phyloP scores from a whole-genome alignment of 2,888 invertebrate species.

The Tetropium fuscum region DNA sequence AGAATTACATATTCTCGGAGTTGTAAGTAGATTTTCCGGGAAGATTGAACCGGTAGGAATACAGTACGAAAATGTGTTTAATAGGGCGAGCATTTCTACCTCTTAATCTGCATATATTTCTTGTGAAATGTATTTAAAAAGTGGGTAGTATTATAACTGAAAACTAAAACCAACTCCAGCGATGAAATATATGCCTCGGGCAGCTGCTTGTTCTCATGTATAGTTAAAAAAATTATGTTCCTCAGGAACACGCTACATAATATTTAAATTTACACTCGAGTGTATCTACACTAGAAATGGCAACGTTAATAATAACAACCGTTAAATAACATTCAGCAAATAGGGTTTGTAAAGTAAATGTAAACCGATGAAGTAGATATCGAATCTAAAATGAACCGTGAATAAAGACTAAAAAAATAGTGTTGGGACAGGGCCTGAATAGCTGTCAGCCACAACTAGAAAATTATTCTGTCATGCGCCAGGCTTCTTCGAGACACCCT shows the following conservation, averaged over 20 bases:
- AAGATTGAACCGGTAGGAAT: conserved; percentile 9
- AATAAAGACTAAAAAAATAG: no score
- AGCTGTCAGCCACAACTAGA: no score
- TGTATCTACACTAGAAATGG: not conserved
- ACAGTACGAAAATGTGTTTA: conserved; percentile 25
- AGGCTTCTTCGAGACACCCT: no score
- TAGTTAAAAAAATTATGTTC: not conserved
- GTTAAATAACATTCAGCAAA: not conserved
- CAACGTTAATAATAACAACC: not conserved
- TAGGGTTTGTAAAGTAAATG: no score
- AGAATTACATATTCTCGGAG: conserved; percentile 17
- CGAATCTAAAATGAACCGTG: no score
- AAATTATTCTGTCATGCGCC: no score
- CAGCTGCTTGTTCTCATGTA: conserved; percentile 29
- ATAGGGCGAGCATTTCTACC: conserved; percentile 27
- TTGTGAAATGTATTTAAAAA: conserved; percentile 26
- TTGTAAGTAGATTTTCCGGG: conserved; percentile 16
- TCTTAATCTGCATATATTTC: conserved; percentile 31
- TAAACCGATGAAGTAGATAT: no score
- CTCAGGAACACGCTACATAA: not conserved
- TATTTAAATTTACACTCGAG: not conserved
- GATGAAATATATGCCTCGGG: conserved; percentile 18
- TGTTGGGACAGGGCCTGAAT: no score
- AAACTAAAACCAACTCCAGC: conserved; percentile 21
- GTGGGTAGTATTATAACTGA: conserved; percentile 23